A percentile compares a stretch with the other conserved stretches of the same genome.
phyloP scores from a whole-genome alignment of 1,140 invertebrate species.

The Paraescarpia echinospica region DNA sequence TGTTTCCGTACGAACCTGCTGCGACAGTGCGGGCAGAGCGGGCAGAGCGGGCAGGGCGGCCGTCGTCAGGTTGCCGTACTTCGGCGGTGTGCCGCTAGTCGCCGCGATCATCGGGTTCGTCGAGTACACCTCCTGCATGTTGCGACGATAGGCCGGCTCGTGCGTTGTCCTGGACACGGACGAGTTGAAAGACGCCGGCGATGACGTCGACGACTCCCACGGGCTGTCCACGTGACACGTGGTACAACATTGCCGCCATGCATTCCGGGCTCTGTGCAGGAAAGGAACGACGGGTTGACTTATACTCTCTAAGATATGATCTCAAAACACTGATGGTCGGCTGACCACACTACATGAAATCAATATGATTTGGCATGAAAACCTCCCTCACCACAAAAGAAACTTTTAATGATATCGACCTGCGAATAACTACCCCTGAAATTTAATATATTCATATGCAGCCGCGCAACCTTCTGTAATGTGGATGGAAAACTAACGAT shows the following conservation, averaged over 20 bases:
- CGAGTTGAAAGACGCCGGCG: background rate
- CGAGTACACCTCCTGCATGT: slow-evolving; percentile 4
- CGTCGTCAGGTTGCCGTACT: background rate
- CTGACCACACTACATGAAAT: no score
- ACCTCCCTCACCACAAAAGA: no score
- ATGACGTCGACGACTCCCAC: slow-evolving; percentile 8
- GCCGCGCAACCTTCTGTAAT: no score
- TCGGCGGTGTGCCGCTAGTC: background rate
- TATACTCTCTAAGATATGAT: slow-evolving; percentile 6
- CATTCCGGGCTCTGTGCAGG: background rate
- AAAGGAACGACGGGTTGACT: background rate
- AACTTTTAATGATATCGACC: no score
- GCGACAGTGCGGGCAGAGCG: slow-evolving; percentile 17
- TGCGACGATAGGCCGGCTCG: background rate
- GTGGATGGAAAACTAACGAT: no score
- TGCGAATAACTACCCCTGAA: no score
- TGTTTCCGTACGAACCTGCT: background rate
- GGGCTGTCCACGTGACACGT: background rate
- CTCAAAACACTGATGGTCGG: no score
- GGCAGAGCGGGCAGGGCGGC: slow-evolving; percentile 14
- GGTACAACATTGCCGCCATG: background rate
- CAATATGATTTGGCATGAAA: no score
- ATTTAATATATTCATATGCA: no score
- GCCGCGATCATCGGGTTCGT: background rate
- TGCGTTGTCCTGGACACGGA: background rate